phyloP scores from a whole-genome alignment of 2,113 vertebrate species.

The Gymnobelideus leadbeateri region DNA sequence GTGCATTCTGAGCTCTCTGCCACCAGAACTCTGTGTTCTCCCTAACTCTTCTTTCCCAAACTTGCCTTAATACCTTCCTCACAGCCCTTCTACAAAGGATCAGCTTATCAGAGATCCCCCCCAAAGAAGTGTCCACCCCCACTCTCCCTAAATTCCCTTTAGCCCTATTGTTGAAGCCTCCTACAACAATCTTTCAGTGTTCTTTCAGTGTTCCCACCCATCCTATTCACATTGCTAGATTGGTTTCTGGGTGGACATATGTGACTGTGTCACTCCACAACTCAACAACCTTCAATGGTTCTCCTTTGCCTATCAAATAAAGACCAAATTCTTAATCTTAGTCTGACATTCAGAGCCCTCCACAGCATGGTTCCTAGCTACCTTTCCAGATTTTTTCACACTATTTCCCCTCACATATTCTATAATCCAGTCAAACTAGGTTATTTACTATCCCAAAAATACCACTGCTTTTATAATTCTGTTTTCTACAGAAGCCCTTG shows the following conservation, averaged over 20 bases:
- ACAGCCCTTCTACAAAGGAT: neutral
- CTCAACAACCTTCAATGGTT: neutral
- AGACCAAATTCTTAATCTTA: neutral
- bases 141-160: slow-evolving; percentile 9
- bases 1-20: neutral
- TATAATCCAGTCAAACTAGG: neutral
- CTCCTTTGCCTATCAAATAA: neutral
- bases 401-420: neutral
- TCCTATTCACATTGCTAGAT: neutral
- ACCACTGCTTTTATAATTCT: neutral
- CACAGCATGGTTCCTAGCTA: no score
- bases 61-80: neutral
- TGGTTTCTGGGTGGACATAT: neutral
- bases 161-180: neutral
- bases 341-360: neutral
- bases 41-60: neutral
- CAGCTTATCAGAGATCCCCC: neutral
- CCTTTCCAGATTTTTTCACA: neutral
- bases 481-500: neutral
- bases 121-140: neutral
- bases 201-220: neutral
- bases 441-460: slow-evolving; percentile 20
- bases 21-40: neutral
- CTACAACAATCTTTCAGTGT: neutral
- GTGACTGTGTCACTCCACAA: neutral